Base-by-base conservation (phyloP, 2,113 vertebrate genomes). In the Damaliscus lunatus region DNA sequence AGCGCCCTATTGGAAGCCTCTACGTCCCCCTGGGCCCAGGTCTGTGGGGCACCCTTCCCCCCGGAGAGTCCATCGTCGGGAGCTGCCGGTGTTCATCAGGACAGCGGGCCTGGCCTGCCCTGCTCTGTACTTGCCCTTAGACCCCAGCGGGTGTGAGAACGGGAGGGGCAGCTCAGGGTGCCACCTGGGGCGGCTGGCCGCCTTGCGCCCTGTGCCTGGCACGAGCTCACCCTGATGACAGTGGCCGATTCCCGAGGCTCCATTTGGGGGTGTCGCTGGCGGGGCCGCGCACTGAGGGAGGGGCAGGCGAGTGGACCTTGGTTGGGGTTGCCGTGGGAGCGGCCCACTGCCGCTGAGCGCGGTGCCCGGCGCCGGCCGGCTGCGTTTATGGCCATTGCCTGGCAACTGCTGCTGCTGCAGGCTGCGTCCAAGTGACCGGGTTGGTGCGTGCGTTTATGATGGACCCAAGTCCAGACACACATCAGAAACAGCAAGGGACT, bases 351-450 rank as follows among this genome's bases (percentile, higher is more conserved):
- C 1, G 6, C 36, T 1, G 9, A 53, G 50, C 1, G 0, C 1
- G 6, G 14, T 5, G 12, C 15, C 1, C 1, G 2, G 15, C 1
- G 3, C 3, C 0, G 0, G 10, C 11, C 1, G 3, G 10, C 9
- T 2, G 0, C 16, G 1, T n/a, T 82, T 33, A 31, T 36, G 43
- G 80, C 12, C 0, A 2, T n/a, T 0, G 9, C 62, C 62, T n/a
- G 23, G 53, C 43, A 25, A 10, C 43, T 25, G 19, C 53, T 6
- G 4, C 17, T 3, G 3, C 88, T 6, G 3, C 1, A 0, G 19
- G 7, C 1, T 16, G 14, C 6, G 0, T 67, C 62, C 5, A 0
- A 10, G 40, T 23, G 86, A 29, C 55, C 0, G 3, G 40, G 57
- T 10, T 13, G 17, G 7, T 14, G 19, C 0, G 0, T 14, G 2